phyloP scores from a whole-genome alignment of 2,113 vertebrate species.

The Sapayoa aenigma region DNA sequence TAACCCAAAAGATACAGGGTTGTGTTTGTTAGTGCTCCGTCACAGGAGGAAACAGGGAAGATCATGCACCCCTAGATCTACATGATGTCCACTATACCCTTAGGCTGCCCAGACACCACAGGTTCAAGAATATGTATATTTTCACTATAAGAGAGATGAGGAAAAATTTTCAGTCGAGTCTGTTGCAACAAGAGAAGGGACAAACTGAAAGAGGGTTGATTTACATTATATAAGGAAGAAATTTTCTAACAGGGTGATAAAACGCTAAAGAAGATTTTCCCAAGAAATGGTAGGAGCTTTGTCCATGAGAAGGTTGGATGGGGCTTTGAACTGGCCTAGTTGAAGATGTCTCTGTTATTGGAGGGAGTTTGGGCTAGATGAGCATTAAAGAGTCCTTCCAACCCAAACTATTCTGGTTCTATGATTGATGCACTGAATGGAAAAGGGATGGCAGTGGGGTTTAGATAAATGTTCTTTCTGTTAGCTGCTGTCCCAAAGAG shows the following conservation, averaged over 20 bases:
- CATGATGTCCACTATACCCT: rapidly evolving
- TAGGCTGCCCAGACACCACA: background rate
- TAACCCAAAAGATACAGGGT: rapidly evolving
- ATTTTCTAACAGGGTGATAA: background rate
- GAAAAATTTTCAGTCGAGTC: background rate
- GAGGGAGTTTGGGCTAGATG: background rate
- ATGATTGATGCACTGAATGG: background rate
- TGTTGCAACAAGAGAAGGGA: background rate
- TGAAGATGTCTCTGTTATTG: background rate
- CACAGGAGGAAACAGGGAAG: background rate
- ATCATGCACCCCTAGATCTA: rapidly evolving
- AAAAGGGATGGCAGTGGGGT: background rate
- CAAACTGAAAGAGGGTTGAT: background rate
- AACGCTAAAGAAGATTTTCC: background rate
- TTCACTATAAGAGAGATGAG: background rate
- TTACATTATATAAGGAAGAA: background rate
- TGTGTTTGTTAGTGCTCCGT: background rate
- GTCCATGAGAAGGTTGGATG: background rate
- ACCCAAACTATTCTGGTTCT: background rate
- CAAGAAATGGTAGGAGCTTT: background rate
- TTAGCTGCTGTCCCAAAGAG: background rate
- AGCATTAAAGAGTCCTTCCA: background rate
- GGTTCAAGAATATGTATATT: background rate
- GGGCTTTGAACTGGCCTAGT: background rate
- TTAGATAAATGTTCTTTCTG: background rate